Conservation (phyloP, 2,113 vertebrate species). For the Solenodon paradoxus region DNA sequence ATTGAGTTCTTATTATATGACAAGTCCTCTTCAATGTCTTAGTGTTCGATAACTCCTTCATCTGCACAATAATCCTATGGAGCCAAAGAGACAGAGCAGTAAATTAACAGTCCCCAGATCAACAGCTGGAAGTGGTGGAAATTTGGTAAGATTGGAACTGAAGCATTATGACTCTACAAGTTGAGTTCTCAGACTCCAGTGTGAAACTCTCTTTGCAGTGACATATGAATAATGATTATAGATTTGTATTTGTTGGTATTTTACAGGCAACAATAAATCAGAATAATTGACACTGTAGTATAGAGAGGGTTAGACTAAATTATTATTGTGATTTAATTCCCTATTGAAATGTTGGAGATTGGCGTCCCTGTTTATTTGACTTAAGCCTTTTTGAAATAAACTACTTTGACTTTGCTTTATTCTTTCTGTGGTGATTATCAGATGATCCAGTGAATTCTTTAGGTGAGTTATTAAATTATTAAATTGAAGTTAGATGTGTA, state of each 20-base stretch:
- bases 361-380: neutral
- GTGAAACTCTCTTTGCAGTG: neutral
- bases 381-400: neutral
- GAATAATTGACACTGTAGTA: neutral
- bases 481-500: neutral
- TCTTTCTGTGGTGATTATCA: neutral
- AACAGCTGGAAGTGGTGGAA: neutral
- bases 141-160: neutral
- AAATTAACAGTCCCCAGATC: neutral
- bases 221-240: neutral
- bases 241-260: neutral
- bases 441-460: neutral
- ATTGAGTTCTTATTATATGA: neutral
- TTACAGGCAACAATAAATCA: neutral
- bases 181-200: neutral
- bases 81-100: neutral
- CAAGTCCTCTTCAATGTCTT: neutral
- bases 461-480: neutral
- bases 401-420: neutral
- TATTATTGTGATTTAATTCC: neutral
- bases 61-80: neutral
- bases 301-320: neutral
- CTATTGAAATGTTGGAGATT: neutral
- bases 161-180: neutral
- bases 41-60: neutral